Evolutionary conservation across 2,888 invertebrate species (phyloP).

Genomic region (Ceraclea dissimilis): DNA sequence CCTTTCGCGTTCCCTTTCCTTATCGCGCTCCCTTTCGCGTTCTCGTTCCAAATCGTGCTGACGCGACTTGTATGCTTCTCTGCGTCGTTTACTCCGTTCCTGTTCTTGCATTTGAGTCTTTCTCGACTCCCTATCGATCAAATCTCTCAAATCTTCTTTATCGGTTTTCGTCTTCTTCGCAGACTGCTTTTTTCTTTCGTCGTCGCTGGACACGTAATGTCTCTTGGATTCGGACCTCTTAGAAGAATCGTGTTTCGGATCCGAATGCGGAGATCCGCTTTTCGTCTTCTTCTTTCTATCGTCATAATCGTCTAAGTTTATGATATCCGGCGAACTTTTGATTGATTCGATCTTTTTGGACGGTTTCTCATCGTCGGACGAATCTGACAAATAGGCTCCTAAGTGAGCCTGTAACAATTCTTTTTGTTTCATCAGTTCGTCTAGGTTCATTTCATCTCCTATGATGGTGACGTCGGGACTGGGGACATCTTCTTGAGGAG

Average conservation of each 20-base stretch:
- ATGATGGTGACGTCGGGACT: slow-evolving; percentile 68
- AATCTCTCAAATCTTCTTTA: slow-evolving; percentile 26
- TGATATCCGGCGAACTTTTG: slow-evolving; percentile 35
- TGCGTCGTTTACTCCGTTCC: slow-evolving; percentile 35
- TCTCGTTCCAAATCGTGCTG: slow-evolving; percentile 31
- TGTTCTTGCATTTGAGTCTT: slow-evolving; percentile 36
- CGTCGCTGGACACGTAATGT: slow-evolving; percentile 30
- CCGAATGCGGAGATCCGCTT: slow-evolving; percentile 28
- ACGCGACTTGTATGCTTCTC: slow-evolving; percentile 28
- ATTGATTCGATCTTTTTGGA: slow-evolving; percentile 23
- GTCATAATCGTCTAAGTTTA: slow-evolving; percentile 57
- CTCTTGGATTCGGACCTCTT: slow-evolving; percentile 30
- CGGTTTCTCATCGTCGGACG: slow-evolving; percentile 46
- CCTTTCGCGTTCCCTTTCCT: slow-evolving; percentile 28
- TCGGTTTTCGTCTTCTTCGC: slow-evolving; percentile 16
- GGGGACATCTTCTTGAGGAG: slow-evolving; percentile 55
- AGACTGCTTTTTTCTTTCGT: slow-evolving; percentile 29
- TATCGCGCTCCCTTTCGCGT: slow-evolving; percentile 29
- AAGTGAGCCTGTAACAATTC: slow-evolving; percentile 71
- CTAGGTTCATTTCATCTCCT: slow-evolving; percentile 80
- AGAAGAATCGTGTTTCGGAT: slow-evolving; percentile 28
- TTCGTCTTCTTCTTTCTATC: slow-evolving; percentile 27
- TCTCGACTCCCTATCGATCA: slow-evolving; percentile 38
- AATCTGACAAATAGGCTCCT: slow-evolving; percentile 67
- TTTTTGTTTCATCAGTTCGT: slow-evolving; percentile 85